These are phyloP conservation scores for Unio pictorum DNA, from an alignment of 2,888 invertebrate genomes.

Conservation along the genomic window DNA sequence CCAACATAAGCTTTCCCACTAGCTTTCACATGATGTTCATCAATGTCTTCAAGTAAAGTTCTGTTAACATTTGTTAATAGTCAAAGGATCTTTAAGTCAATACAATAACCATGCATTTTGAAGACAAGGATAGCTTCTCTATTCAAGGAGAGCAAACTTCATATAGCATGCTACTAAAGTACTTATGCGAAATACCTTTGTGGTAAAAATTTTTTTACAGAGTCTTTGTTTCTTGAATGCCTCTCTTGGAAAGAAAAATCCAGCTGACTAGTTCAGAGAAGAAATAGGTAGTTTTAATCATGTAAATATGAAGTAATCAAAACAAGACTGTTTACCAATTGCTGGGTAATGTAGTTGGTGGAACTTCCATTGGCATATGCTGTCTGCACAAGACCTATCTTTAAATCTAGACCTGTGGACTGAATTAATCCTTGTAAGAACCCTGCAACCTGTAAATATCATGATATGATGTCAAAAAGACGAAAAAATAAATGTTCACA, in stretches of 20 bases:
- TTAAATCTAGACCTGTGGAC: conserved; percentile 73
- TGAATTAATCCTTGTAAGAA: conserved; percentile 76
- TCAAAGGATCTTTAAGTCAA: too few relatives aligned
- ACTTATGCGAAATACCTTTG: too few relatives aligned
- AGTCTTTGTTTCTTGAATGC: too few relatives aligned
- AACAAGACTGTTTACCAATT: conserved; percentile 63
- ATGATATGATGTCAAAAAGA: background rate
- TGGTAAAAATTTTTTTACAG: too few relatives aligned
- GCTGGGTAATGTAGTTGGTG: conserved; percentile 85
- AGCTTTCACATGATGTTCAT: too few relatives aligned
- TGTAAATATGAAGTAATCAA: background rate
- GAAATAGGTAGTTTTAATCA: background rate
- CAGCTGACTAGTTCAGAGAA: background rate
- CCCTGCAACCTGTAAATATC: conserved; percentile 77
- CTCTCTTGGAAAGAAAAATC: background rate
- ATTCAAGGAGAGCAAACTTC: too few relatives aligned
- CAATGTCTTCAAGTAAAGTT: too few relatives aligned
- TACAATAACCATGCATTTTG: too few relatives aligned
- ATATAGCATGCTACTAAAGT: too few relatives aligned
- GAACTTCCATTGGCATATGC: conserved; percentile 99
- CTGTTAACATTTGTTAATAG: too few relatives aligned
- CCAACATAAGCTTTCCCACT: too few relatives aligned
- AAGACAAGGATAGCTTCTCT: too few relatives aligned
- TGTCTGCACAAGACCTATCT: conserved; percentile 93
- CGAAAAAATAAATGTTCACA: background rate